phyloP scores from a whole-genome alignment of 35 echinoderm and acorn worm species.

The Strongylocentrotus purpuratus region DNA sequence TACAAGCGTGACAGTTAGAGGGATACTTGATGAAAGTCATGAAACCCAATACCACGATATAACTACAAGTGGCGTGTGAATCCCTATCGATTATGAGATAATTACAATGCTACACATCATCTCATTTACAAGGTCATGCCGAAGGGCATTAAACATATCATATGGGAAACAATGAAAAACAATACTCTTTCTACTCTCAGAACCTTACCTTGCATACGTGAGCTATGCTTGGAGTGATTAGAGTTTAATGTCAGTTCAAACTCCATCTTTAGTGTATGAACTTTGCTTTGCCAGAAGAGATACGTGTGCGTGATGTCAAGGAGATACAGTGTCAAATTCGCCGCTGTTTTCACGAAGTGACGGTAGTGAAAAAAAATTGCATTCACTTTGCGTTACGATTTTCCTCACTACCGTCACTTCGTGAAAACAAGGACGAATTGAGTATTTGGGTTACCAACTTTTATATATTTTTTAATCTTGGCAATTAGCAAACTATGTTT shows the following conservation, averaged over 20 bases:
- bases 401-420: too few species aligned
- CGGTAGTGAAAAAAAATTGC: too few species aligned
- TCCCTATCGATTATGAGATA: not conserved
- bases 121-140: not conserved
- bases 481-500: too few species aligned
- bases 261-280: not conserved
- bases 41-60: not conserved
- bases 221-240: not conserved
- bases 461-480: too few species aligned
- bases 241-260: not conserved
- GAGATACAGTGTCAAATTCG: too few species aligned
- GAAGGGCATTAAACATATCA: not conserved
- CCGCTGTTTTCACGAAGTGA: too few species aligned
- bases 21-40: not conserved
- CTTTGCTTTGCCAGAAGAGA: not conserved
- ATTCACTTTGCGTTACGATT: too few species aligned
- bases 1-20: not conserved
- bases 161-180: not conserved
- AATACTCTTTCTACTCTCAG: not conserved
- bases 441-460: too few species aligned
- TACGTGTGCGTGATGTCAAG: not conserved
- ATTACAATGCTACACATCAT: not conserved
- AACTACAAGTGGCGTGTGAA: not conserved
- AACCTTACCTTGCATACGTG: not conserved
- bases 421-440: too few species aligned